Percentiles rank a stretch among this genome's conserved stretches.
These are phyloP conservation scores for Hipparchia sbordonii DNA, from an alignment of 2,888 invertebrate species.

Conservation along the genomic window DNA sequence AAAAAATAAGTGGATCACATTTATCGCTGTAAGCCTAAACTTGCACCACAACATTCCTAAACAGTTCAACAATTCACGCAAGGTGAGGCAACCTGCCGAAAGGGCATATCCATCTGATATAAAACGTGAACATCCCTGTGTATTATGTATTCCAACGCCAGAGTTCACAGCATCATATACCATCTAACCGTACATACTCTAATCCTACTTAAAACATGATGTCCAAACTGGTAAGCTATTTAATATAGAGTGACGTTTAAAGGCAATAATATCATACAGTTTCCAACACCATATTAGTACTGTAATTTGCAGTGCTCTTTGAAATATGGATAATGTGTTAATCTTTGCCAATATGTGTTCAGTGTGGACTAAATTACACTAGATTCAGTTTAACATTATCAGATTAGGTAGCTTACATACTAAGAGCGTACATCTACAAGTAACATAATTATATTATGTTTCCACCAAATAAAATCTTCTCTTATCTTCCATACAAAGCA, in stretches of 20 bases:
- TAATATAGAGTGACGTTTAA: conserved; percentile 19
- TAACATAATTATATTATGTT: too few species aligned
- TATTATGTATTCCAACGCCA: conserved; percentile 60
- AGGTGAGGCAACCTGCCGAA: conserved; percentile 75
- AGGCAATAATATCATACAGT: conserved; percentile 8
- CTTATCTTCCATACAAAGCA: too few species aligned
- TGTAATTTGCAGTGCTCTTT: conserved; percentile 7
- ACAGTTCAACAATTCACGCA: conserved; percentile 70
- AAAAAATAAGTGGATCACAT: neutral
- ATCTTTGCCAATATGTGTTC: neutral
- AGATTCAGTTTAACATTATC: too few species aligned
- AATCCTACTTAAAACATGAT: conserved; percentile 49
- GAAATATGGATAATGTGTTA: conserved; percentile 15
- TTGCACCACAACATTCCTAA: conserved; percentile 56
- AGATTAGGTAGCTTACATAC: too few species aligned
- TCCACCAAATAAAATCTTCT: too few species aligned
- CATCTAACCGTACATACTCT: conserved; percentile 41
- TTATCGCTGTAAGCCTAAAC: conserved; percentile 46
- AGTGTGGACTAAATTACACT: too few species aligned
- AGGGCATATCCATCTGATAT: conserved; percentile 75
- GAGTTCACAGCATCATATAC: conserved; percentile 56
- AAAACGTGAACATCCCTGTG: conserved; percentile 73
- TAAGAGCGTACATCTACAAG: too few species aligned
- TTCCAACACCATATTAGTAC: conserved; percentile 4
- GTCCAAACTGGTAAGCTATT: conserved; percentile 67